A percentile compares a stretch with the other conserved stretches of the same genome.
Evolutionary conservation across 2,888 invertebrate genomes (phyloP).

Genomic region (Caenorhabditis sp.): DNA sequence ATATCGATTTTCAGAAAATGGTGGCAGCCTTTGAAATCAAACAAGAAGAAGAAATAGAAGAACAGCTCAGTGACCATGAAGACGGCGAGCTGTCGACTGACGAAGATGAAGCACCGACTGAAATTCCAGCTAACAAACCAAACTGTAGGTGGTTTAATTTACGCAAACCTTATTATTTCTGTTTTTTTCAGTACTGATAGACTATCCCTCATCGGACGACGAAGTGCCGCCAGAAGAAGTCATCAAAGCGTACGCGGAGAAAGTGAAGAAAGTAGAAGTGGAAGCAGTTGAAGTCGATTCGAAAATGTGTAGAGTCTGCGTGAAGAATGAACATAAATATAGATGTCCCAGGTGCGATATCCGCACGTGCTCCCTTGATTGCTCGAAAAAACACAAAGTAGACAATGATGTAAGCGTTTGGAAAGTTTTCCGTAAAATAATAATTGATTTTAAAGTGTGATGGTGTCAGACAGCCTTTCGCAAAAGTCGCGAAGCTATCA

Average conservation of each 20-base stretch:
- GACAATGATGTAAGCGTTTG: slow-evolving; percentile 58
- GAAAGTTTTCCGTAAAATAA: neutral
- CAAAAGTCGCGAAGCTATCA: slow-evolving; percentile 57
- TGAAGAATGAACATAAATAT: slow-evolving; percentile 63
- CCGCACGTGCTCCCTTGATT: slow-evolving; percentile 71
- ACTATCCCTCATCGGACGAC: slow-evolving; percentile 52
- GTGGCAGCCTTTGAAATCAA: neutral
- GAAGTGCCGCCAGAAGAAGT: slow-evolving; percentile 59
- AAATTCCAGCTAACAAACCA: slow-evolving; percentile 26
- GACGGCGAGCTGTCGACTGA: slow-evolving; percentile 57
- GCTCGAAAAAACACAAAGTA: slow-evolving; percentile 72
- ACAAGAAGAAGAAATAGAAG: neutral
- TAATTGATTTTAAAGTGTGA: slow-evolving; percentile 67
- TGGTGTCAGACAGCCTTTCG: slow-evolving; percentile 67
- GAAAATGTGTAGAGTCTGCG: slow-evolving; percentile 61
- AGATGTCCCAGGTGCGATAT: slow-evolving; percentile 74
- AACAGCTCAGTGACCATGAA: slow-evolving; percentile 17
- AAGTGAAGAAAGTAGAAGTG: slow-evolving; percentile 30
- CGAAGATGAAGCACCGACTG: slow-evolving; percentile 43
- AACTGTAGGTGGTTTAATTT: neutral
- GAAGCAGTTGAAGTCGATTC: slow-evolving; percentile 35
- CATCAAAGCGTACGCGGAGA: slow-evolving; percentile 36
- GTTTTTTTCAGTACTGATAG: neutral
- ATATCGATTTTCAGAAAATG: slow-evolving; percentile 16
- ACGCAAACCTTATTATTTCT: neutral